Evolutionary conservation across 2,113 vertebrate species (phyloP).

Genomic region (Lichenostomus cassidix): DNA sequence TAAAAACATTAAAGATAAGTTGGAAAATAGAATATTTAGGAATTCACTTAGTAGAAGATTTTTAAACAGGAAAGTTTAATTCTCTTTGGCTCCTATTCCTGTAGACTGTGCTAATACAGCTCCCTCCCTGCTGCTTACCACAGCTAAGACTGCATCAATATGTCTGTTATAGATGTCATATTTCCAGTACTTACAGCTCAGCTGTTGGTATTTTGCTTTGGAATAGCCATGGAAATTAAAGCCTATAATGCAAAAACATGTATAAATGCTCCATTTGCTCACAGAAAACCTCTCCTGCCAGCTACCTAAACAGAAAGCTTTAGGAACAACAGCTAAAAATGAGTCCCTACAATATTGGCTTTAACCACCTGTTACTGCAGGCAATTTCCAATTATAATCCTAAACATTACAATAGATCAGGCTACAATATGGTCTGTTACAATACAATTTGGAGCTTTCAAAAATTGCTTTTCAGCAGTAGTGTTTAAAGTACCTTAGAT

Average conservation of each 20-base stretch:
- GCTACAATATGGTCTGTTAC: neutral
- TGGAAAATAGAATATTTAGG: slow-evolving; percentile 10
- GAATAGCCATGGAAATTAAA: slow-evolving; percentile 23
- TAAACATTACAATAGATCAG: neutral
- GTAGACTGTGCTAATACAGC: neutral
- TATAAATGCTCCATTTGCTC: slow-evolving; percentile 51
- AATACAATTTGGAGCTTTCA: neutral
- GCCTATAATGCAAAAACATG: slow-evolving; percentile 11
- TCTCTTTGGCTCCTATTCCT: slow-evolving; percentile 15
- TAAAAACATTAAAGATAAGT: neutral
- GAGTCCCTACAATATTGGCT: neutral
- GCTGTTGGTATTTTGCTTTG: slow-evolving; percentile 49
- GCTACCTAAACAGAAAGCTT: slow-evolving; percentile 30
- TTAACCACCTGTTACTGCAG: neutral
- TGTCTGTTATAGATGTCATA: slow-evolving; percentile 35
- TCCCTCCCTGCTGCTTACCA: slow-evolving; percentile 7
- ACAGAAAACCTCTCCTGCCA: slow-evolving; percentile 12
- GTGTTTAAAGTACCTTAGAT: neutral
- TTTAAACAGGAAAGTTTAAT: slow-evolving; percentile 15
- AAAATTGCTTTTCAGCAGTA: neutral
- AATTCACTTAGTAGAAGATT: slow-evolving; percentile 28
- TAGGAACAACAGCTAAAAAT: slow-evolving; percentile 23
- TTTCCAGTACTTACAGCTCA: slow-evolving; percentile 53
- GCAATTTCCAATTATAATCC: neutral
- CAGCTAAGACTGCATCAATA: slow-evolving; percentile 11